Evolutionary conservation across 2,113 vertebrate genomes (phyloP).

Genomic region (Grallaria varia): DNA sequence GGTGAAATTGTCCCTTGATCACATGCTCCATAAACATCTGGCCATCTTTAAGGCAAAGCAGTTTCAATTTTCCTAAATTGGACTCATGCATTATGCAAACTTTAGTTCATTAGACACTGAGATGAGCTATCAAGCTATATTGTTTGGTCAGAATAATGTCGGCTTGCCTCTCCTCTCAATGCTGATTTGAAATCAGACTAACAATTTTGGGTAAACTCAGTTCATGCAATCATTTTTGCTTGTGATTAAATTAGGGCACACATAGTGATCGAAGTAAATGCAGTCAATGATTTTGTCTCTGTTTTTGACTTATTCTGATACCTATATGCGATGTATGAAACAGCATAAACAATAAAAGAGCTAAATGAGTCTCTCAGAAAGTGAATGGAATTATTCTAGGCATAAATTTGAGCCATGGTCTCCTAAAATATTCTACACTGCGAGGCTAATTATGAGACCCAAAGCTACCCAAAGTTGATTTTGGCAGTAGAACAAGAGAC

Average conservation of each 20-base stretch:
- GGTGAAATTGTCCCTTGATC: conserved; percentile 5
- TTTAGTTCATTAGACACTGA: conserved; percentile 34
- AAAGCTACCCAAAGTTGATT: not conserved
- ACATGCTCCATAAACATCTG: conserved; percentile 18
- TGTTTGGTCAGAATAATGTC: conserved; percentile 63
- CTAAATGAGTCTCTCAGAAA: conserved; percentile 30
- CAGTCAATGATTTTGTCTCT: not conserved
- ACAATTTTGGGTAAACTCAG: conserved; percentile 30
- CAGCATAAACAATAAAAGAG: conserved; percentile 3
- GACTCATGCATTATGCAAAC: conserved; percentile 42
- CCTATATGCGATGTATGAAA: not conserved
- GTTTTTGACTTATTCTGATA: not conserved
- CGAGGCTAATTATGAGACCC: not conserved
- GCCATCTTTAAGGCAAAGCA: conserved; percentile 29
- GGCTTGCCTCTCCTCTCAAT: not conserved
- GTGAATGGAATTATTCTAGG: not conserved
- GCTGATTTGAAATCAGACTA: conserved; percentile 51
- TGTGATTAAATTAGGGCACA: conserved; percentile 43
- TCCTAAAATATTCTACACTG: conserved; percentile 15
- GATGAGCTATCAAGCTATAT: conserved; percentile 48
- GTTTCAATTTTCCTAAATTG: conserved; percentile 50
- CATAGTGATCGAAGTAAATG: conserved; percentile 9
- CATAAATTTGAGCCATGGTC: not conserved
- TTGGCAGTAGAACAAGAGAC: not conserved
- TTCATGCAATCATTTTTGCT: conserved; percentile 42